These are phyloP conservation scores for Elephas maximus DNA, from an alignment of 2,113 vertebrate species.

Conservation along the genomic window DNA sequence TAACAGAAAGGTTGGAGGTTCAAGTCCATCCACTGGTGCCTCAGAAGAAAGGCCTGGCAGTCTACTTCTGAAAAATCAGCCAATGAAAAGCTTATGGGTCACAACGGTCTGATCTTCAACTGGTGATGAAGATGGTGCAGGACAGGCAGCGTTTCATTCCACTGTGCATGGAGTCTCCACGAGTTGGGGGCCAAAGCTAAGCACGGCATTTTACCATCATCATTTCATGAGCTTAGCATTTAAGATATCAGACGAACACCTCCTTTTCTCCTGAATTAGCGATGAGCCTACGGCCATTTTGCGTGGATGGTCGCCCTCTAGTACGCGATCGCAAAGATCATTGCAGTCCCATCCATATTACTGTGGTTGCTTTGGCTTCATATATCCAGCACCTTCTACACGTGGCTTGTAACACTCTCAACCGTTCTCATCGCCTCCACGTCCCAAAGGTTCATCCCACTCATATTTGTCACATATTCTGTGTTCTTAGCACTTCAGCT, in stretches of 20 bases:
- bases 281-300: not conserved
- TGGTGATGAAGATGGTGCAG: too few species aligned
- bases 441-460: not conserved
- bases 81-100: too few species aligned
- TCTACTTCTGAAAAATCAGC: too few species aligned
- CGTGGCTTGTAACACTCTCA: not conserved
- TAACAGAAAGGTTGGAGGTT: too few species aligned
- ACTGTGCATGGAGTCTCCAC: too few species aligned
- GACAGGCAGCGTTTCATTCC: too few species aligned
- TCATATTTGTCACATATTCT: not conserved
- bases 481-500: not conserved
- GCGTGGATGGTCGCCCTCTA: rapidly evolving
- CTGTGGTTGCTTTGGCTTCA: not conserved
- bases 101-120: too few species aligned
- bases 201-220: too few species aligned
- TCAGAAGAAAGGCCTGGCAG: too few species aligned
- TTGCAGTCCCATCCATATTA: too few species aligned
- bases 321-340: not conserved
- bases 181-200: too few species aligned
- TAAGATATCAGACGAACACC: not conserved
- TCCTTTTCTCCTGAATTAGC: not conserved
- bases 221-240: not conserved
- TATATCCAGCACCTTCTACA: not conserved
- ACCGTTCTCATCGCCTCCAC: not conserved
- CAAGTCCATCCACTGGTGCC: too few species aligned